These are phyloP conservation scores for Chanos chanos DNA, from an alignment of 2,797 vertebrate species.

Conservation along the genomic window DNA sequence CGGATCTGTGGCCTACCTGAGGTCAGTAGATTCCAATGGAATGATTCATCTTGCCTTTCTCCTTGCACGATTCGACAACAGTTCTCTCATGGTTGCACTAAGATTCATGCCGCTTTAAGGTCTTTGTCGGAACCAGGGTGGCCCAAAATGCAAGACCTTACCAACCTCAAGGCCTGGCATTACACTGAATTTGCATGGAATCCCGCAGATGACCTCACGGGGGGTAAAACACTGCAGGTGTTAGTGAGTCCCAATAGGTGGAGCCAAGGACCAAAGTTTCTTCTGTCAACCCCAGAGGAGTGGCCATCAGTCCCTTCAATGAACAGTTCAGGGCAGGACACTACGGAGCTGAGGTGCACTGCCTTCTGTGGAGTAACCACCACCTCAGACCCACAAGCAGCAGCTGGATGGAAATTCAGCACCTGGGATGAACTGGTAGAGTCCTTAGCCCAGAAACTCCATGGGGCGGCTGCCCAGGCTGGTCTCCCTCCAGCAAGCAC, in stretches of 20 bases:
- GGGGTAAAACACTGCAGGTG: too few species aligned
- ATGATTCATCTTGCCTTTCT: neutral
- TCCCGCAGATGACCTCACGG: neutral
- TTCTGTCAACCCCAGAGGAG: neutral
- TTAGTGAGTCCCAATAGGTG: neutral
- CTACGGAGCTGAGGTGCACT: neutral
- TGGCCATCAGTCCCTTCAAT: neutral
- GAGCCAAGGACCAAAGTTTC: neutral
- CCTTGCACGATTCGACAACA: neutral
- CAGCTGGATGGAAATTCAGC: neutral
- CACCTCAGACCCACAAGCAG: neutral
- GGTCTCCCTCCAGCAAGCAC: neutral
- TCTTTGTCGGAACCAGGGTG: too few species aligned
- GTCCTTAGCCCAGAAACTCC: neutral
- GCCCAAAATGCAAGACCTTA: too few species aligned
- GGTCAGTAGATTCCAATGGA: neutral
- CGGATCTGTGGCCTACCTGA: neutral
- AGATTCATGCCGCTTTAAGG: neutral
- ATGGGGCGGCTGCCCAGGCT: neutral
- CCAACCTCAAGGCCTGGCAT: too few species aligned
- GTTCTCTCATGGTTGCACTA: neutral
- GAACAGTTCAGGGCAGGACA: neutral
- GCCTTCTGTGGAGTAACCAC: neutral
- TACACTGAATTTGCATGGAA: neutral
- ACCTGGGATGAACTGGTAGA: neutral